phyloP scores from a whole-genome alignment of 2,113 vertebrate species.

The Laticauda laticaudata region DNA sequence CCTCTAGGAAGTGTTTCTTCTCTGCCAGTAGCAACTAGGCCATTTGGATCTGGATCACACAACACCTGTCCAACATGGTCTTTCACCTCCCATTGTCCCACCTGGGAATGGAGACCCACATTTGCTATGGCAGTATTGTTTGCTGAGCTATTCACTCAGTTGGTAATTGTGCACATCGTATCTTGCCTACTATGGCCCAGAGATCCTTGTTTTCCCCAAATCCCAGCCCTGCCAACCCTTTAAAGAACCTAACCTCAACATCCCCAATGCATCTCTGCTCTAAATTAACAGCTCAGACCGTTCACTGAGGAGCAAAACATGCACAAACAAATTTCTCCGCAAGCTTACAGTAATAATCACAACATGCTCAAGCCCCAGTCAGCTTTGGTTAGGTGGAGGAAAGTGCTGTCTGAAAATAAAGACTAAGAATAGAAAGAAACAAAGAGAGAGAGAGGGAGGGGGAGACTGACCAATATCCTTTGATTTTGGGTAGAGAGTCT shows the following conservation, averaged over 20 bases:
- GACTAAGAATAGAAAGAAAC: neutral
- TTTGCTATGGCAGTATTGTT: neutral
- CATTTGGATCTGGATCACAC: neutral
- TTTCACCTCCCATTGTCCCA: neutral
- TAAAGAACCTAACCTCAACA: constrained; percentile 1
- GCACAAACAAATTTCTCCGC: constrained; percentile 4
- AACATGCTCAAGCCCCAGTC: neutral
- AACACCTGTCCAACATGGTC: neutral
- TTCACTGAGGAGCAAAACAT: neutral
- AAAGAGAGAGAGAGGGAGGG: too few relatives aligned
- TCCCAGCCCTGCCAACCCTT: constrained; percentile 15
- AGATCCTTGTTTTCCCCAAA: constrained; percentile 15
- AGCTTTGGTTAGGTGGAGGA: too few relatives aligned
- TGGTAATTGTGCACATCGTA: neutral
- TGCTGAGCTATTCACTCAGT: neutral
- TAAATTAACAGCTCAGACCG: constrained; percentile 6
- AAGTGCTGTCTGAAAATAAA: neutral
- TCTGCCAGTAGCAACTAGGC: neutral
- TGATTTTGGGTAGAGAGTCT: neutral
- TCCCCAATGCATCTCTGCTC: constrained; percentile 12
- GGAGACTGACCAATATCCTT: too few relatives aligned
- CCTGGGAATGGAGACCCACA: neutral
- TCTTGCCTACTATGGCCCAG: neutral
- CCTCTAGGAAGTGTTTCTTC: neutral
- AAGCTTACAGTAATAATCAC: neutral